Percentiles rank a stretch among this genome's conserved stretches.
phyloP scores from a whole-genome alignment of 2,797 vertebrate genomes.

The Rachycentron canadum region DNA sequence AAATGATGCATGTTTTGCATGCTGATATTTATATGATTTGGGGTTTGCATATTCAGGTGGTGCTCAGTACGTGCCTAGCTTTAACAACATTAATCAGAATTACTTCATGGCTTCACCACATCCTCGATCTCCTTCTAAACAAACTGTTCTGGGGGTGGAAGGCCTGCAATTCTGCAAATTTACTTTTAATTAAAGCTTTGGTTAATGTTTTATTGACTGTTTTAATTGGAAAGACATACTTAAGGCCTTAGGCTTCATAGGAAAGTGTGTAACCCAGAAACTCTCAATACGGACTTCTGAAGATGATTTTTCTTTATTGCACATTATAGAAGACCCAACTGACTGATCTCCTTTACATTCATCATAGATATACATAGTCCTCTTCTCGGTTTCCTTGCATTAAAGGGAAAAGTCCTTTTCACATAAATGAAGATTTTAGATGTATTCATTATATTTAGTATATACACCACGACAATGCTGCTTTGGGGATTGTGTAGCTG shows the following conservation, averaged over 20 bases:
- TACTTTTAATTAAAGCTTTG: slow-evolving; percentile 74
- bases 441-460: slow-evolving; percentile 27
- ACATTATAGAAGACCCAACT: slow-evolving; percentile 34
- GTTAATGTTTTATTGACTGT: slow-evolving; percentile 65
- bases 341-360: slow-evolving; percentile 42
- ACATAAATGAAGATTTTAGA: slow-evolving; percentile 36
- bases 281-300: slow-evolving; percentile 29
- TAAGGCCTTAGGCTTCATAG: slow-evolving; percentile 43
- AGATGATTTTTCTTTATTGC: slow-evolving; percentile 29
- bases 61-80: slow-evolving; percentile 65
- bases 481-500: slow-evolving; percentile 34
- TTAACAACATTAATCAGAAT: slow-evolving; percentile 82
- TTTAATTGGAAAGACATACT: slow-evolving; percentile 59
- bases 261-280: slow-evolving; percentile 50
- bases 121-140: slow-evolving; percentile 77
- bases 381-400: slow-evolving; percentile 4
- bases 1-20: slow-evolving; percentile 86
- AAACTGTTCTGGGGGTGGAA: slow-evolving; percentile 70
- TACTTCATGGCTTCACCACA: slow-evolving; percentile 71
- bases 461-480: slow-evolving; percentile 18
- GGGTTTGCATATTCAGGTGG: slow-evolving; percentile 83
- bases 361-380: slow-evolving; percentile 18
- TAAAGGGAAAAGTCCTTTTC: slow-evolving; percentile 19
- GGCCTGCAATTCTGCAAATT: slow-evolving; percentile 72
- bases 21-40: slow-evolving; percentile 77